Evolutionary conservation across 2,888 invertebrate species (phyloP), one percentile per base, ranked within the genome.

Genomic region (Chelonus formosanus): DNA sequence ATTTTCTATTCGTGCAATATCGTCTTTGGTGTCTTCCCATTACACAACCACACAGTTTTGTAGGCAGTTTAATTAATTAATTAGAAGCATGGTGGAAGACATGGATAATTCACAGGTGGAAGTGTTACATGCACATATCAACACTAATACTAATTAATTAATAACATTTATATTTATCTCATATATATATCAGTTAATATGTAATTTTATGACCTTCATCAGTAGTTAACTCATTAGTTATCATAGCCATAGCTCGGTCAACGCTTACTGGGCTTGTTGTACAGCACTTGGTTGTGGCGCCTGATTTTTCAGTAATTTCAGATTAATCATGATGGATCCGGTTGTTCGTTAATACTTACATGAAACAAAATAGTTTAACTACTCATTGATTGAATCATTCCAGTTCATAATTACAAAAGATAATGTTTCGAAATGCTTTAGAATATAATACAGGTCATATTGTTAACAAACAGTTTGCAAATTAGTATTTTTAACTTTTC

Each of bases 11-110:
- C 20, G 20, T 20, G 20, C 20, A 20, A 20, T 20, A 20, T 20
- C 20, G 20, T 20, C 20, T 20, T 20, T 20, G 20, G 35, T 52
- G 47, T 35, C 47, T 32, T 60, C 8, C 20, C 6, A 32, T 43
- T 8, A 8, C 44, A 32, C 34, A n/a, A 32, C 43, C n/a, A 57
- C 32, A 32, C 32, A 20, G 20, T 20, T 20, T 57, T 31, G 43
- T 40, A 56, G 32, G 31, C 44, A 44, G 32, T 44, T 57, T 32
- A 40, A 31, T 68, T 48, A 65, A 4, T 43, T 67, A 72, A 65
- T 78, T 83, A 83, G 82, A 80, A 75, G 82, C 83, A 82, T 83
- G 82, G 75, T 79, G 78, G 75, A 78, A 78, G 78, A 76, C 72
- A 67, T 56, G 20, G 20, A 20, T 44, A 77, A 74, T 32, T 31